Percentiles rank a stretch among this genome's conserved stretches.
phyloP scores from a whole-genome alignment of 2,888 invertebrate species.

The Philereme transversata region DNA sequence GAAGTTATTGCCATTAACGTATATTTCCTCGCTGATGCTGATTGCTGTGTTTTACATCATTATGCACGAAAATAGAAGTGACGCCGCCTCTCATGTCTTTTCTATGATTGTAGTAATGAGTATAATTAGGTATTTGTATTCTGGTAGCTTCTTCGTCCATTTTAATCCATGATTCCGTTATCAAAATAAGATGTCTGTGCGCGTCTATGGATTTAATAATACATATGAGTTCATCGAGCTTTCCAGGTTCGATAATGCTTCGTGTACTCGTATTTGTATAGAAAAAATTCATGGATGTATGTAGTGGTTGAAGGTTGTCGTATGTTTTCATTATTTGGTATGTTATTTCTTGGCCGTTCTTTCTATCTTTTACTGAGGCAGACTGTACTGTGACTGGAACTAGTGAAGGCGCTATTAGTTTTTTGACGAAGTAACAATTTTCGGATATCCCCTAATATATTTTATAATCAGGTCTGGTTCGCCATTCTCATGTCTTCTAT shows the following conservation, averaged over 20 bases:
- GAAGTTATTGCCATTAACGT: constrained; percentile 3
- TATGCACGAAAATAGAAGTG: neutral
- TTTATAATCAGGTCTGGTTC: constrained; percentile 5
- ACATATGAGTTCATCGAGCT: constrained; percentile 5
- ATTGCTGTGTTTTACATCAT: constrained; percentile 4
- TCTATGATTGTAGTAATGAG: constrained; percentile 1
- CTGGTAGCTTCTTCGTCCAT: neutral
- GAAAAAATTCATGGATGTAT: no score
- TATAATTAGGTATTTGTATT: neutral
- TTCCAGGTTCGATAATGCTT: no score
- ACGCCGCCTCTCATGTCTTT: neutral
- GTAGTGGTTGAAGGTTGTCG: neutral
- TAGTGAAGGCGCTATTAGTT: neutral
- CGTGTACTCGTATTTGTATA: no score
- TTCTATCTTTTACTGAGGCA: no score
- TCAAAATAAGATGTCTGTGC: neutral
- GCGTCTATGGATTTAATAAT: constrained; percentile 2
- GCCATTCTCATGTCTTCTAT: neutral
- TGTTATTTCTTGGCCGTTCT: neutral
- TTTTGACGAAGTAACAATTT: constrained; percentile 4
- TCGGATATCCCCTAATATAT: constrained; percentile 4
- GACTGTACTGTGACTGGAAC: no score
- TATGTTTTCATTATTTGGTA: constrained; percentile 9
- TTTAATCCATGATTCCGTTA: constrained; percentile 7
- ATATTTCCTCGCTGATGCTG: neutral